phyloP scores from a whole-genome alignment of 2,888 invertebrate genomes.

The Piscicola geometra region DNA sequence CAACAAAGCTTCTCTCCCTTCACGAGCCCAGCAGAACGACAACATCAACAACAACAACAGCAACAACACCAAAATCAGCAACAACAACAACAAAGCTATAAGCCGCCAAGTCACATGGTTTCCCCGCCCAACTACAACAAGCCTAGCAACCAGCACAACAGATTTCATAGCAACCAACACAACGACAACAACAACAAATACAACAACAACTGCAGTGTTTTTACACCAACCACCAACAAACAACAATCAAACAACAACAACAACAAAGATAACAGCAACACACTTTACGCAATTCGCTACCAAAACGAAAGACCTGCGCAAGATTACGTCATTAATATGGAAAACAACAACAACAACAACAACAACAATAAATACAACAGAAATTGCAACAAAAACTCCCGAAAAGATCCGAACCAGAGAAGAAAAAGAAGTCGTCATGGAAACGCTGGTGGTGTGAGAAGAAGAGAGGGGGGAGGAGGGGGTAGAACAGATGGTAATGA shows the following conservation, averaged over 20 bases:
- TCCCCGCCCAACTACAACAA: background rate
- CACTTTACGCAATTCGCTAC: background rate
- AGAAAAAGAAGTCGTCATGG: too few relatives aligned
- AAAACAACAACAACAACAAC: background rate
- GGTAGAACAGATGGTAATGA: too few relatives aligned
- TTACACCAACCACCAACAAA: background rate
- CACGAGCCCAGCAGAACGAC: too few relatives aligned
- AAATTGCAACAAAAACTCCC: too few relatives aligned
- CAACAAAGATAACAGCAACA: background rate
- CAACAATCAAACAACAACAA: background rate
- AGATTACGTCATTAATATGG: background rate
- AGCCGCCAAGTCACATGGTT: too few relatives aligned
- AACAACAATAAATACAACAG: background rate
- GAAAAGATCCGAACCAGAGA: too few relatives aligned
- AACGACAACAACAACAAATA: background rate
- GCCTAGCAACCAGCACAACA: background rate
- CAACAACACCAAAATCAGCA: too few relatives aligned
- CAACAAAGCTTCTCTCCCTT: background rate
- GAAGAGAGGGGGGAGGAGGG: too few relatives aligned
- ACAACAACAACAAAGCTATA: too few relatives aligned
- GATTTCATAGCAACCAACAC: background rate
- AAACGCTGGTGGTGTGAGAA: too few relatives aligned
- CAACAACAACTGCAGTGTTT: constrained; percentile 1
- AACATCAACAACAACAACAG: too few relatives aligned
- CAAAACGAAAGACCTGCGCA: background rate